phyloP scores from a whole-genome alignment of 2,888 invertebrate genomes.

The Dolichomitus sp. region DNA sequence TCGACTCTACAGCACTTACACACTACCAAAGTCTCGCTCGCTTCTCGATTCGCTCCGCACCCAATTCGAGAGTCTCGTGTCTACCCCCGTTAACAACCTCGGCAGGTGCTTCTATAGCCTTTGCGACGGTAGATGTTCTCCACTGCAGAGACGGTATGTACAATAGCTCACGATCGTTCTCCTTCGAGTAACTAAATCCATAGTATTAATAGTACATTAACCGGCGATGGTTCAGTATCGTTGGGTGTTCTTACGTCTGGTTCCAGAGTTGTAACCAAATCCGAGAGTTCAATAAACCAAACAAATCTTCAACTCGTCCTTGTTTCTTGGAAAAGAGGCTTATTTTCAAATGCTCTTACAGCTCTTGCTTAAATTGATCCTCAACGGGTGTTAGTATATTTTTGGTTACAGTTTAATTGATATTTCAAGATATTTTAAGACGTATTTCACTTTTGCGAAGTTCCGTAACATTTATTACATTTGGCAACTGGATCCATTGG shows the following conservation, averaged over 20 bases:
- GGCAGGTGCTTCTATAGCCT: constrained; percentile 60
- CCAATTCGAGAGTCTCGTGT: constrained; percentile 51
- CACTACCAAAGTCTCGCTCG: constrained; percentile 64
- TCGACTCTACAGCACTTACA: constrained; percentile 35
- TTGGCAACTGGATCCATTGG: constrained; percentile 24
- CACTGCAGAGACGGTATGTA: background rate
- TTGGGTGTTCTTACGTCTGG: background rate
- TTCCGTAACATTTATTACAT: background rate
- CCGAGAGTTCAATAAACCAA: constrained; percentile 4
- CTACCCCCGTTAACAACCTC: constrained; percentile 64
- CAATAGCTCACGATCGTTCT: constrained; percentile 28
- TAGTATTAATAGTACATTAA: constrained; percentile 13
- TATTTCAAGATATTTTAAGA: too few species aligned
- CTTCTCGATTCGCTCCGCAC: constrained; percentile 47
- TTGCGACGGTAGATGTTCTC: constrained; percentile 37
- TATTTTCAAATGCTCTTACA: background rate
- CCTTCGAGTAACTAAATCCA: constrained; percentile 28
- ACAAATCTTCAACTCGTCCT: background rate
- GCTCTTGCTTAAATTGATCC: too few species aligned
- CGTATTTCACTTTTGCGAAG: too few species aligned
- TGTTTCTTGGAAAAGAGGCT: background rate
- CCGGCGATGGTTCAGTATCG: background rate
- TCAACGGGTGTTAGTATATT: too few species aligned
- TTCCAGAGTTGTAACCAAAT: constrained; percentile 6
- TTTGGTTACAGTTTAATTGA: too few species aligned